Evolutionary conservation across 2,797 vertebrate species (phyloP).

Genomic region (Platyrinchus mystaceus): DNA sequence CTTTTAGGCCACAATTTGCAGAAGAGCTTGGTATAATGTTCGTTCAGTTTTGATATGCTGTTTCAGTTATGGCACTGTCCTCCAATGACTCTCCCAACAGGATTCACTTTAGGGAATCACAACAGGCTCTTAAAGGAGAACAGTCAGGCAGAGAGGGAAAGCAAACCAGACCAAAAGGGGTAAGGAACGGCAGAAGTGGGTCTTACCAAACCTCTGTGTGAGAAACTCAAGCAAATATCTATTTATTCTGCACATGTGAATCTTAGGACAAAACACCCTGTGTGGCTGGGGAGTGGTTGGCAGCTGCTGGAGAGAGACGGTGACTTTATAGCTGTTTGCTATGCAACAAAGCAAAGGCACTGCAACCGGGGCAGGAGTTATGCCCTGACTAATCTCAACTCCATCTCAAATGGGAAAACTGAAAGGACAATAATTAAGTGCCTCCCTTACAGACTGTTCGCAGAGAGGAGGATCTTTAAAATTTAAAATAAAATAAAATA

Average conservation of each 20-base stretch:
- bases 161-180: not conserved
- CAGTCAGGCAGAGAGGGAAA: not conserved
- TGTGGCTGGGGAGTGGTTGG: not conserved
- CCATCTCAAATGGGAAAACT: not conserved
- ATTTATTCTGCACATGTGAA: not conserved
- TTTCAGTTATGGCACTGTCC: not conserved
- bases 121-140: not conserved
- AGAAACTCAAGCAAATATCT: not conserved
- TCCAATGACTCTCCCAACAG: not conserved
- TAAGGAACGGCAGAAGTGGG: not conserved
- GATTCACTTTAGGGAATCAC: not conserved
- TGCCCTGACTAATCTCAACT: not conserved
- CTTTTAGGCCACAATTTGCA: not conserved
- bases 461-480: not conserved
- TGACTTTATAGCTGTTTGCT: not conserved
- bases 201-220: not conserved
- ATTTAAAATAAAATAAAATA: not conserved
- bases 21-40: not conserved
- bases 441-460: not conserved
- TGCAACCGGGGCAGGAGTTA: not conserved
- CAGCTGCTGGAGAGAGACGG: not conserved
- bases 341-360: not conserved
- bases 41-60: not conserved
- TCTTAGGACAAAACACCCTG: not conserved
- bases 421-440: not conserved